Percentiles rank a stretch among this genome's conserved stretches.
These are phyloP conservation scores for Nephrotoma guestfalica DNA, from an alignment of 2,888 invertebrate species.

Conservation along the genomic window DNA sequence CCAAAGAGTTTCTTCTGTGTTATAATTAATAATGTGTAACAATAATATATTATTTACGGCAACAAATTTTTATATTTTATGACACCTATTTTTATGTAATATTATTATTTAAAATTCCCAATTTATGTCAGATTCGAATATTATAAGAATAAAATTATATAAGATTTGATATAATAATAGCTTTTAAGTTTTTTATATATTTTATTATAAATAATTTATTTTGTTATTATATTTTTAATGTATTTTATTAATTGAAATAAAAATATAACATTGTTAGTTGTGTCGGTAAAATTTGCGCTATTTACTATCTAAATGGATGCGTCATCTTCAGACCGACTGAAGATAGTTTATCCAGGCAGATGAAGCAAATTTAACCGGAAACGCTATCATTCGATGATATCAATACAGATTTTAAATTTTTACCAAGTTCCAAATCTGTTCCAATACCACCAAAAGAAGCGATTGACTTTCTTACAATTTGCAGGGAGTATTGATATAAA, in stretches of 20 bases:
- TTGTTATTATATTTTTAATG: neutral
- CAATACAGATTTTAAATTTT: neutral
- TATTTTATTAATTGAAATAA: conserved; percentile 1
- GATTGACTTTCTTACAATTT: conserved; percentile 13
- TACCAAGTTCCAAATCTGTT: neutral
- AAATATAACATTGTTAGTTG: conserved; percentile 3
- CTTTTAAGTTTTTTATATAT: neutral
- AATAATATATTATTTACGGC: conserved; percentile 1
- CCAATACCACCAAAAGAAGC: conserved; percentile 5
- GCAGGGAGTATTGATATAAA: conserved; percentile 13
- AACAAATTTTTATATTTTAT: conserved; percentile 1
- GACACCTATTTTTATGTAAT: neutral
- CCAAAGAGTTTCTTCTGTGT: neutral
- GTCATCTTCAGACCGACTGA: neutral
- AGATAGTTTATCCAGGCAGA: neutral
- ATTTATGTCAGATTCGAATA: conserved; percentile 12
- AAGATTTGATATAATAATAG: neutral
- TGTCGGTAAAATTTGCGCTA: conserved; percentile 2
- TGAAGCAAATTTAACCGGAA: neutral
- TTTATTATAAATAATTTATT: neutral
- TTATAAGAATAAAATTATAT: neutral
- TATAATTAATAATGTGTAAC: neutral
- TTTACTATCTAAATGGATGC: neutral
- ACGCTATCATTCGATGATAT: neutral
- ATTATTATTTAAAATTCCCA: conserved; percentile 9